Conservation (phyloP, 2,797 vertebrate genomes). For the Borostomias antarcticus region DNA sequence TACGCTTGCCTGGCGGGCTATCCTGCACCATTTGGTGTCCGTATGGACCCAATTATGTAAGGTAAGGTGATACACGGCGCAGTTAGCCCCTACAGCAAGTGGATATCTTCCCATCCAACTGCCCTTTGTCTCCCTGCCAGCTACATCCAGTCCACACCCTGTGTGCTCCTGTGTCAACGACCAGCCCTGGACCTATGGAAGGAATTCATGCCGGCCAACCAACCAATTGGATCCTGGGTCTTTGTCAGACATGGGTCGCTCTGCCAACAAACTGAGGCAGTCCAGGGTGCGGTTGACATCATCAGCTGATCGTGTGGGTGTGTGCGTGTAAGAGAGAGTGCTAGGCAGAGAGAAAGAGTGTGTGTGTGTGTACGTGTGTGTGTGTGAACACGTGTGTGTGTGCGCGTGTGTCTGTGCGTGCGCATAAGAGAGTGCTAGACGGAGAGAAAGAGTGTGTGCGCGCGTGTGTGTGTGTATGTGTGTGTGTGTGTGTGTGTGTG, state of each 20-base stretch:
- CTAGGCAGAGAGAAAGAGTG: too few species aligned
- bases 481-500: slow-evolving; percentile 19
- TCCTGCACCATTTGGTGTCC: slow-evolving; percentile 72
- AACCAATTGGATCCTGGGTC: slow-evolving; percentile 41
- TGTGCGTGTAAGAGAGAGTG: too few species aligned
- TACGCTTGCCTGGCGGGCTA: slow-evolving; percentile 37
- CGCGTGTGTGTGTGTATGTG: slow-evolving; percentile 8
- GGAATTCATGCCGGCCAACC: slow-evolving; percentile 32
- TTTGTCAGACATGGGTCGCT: slow-evolving; percentile 24
- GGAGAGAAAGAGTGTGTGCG: too few species aligned
- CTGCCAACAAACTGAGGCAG: slow-evolving; percentile 28
- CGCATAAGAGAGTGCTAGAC: slow-evolving; percentile 22
- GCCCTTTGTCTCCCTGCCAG: slow-evolving; percentile 48
- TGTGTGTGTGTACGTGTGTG: slow-evolving; percentile 13
- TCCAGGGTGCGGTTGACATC: slow-evolving; percentile 25
- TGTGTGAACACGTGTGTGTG: slow-evolving; percentile 34
- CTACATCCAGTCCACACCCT: slow-evolving; percentile 61
- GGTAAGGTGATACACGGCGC: slow-evolving; percentile 74
- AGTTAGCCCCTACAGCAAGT: slow-evolving; percentile 63
- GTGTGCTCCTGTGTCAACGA: slow-evolving; percentile 22
- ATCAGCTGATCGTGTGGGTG: slow-evolving; percentile 38
- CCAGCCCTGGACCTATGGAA: slow-evolving; percentile 32
- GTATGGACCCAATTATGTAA: slow-evolving; percentile 73
- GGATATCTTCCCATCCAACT: slow-evolving; percentile 66
- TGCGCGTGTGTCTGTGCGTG: neutral